A percentile compares a stretch with the other conserved stretches of the same genome.
phyloP scores from a whole-genome alignment of 37 sponge, comb jelly and placozoan species.

The Lycopodina hypogea region DNA sequence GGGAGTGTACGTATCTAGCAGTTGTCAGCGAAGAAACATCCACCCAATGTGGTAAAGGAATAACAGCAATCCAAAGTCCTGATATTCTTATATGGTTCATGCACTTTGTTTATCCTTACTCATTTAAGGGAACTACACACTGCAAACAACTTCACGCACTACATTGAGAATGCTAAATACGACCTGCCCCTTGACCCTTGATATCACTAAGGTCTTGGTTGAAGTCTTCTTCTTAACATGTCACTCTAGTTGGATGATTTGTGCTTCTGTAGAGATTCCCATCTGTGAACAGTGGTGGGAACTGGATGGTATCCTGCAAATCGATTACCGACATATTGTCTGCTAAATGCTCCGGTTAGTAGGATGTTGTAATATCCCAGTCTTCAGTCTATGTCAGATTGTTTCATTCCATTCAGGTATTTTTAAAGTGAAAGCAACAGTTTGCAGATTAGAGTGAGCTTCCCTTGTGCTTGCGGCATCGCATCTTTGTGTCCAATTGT shows the following conservation, averaged over 20 bases:
- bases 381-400: too few species aligned
- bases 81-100: not conserved
- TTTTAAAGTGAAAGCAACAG: not conserved
- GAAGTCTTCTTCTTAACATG: not conserved
- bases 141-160: conserved; percentile 29
- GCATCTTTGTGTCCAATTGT: too few species aligned
- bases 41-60: conserved; percentile 2
- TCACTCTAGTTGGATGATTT: not conserved
- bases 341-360: conserved; percentile 7
- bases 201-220: conserved; percentile 19
- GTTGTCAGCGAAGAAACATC: not conserved
- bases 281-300: not conserved
- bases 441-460: not conserved
- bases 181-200: not conserved
- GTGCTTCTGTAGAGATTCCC: not conserved
- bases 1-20: conserved; percentile 33
- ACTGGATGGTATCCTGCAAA: not conserved
- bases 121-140: not conserved
- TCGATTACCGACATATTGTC: not conserved
- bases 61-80: not conserved
- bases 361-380: not conserved
- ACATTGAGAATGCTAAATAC: not conserved
- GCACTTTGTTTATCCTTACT: not conserved
- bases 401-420: not conserved
- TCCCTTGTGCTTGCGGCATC: not conserved